Conservation (phyloP, 2,113 vertebrate species). For the Bufo gargarizans region DNA sequence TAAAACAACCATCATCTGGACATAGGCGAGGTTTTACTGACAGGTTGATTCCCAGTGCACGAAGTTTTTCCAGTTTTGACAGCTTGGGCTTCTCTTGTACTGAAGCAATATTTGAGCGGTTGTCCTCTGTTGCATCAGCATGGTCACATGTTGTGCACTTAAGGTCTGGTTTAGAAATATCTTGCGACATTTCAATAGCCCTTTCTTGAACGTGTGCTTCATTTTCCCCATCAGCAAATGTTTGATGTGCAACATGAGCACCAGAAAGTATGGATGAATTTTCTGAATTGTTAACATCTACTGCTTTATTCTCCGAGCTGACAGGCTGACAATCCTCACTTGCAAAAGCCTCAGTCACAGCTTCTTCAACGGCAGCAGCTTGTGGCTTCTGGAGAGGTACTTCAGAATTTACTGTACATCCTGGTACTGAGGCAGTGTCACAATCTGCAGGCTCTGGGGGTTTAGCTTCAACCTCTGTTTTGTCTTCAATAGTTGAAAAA, state of each 20-base stretch:
- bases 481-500: conserved; percentile 66
- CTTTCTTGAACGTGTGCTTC: not conserved
- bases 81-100: conserved; percentile 69
- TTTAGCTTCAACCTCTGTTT: conserved; percentile 39
- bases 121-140: not conserved
- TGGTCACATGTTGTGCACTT: not conserved
- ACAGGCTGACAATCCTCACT: not conserved
- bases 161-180: not conserved
- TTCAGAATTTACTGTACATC: conserved; percentile 45
- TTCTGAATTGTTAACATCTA: not conserved
- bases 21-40: conserved; percentile 83
- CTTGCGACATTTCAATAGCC: not conserved
- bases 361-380: not conserved
- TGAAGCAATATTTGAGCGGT: not conserved
- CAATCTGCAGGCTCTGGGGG: not conserved
- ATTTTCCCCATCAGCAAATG: not conserved
- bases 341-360: not conserved
- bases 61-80: conserved; percentile 82
- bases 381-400: not conserved
- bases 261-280: not conserved
- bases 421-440: conserved; percentile 39
- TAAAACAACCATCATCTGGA: conserved; percentile 80
- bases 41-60: conserved; percentile 85
- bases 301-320: not conserved
- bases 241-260: not conserved